Evolutionary conservation across 2,797 vertebrate genomes (phyloP).

Genomic region (Pteronotus mesoamericanus): DNA sequence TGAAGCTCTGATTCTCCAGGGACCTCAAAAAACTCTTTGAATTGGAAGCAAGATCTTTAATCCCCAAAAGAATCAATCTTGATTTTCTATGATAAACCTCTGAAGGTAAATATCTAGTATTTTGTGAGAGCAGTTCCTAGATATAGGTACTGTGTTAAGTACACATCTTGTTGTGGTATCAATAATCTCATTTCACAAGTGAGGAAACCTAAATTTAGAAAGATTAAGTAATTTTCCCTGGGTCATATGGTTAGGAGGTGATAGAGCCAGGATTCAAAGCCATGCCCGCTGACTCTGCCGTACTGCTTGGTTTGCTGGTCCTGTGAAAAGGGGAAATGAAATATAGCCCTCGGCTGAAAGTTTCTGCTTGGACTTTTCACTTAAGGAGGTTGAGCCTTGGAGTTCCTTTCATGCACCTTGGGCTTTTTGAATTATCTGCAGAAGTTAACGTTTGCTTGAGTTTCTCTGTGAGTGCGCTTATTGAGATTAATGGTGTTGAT

Average conservation of each 20-base stretch:
- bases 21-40: neutral
- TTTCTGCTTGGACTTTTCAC: neutral
- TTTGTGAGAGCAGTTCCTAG: neutral
- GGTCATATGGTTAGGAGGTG: neutral
- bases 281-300: neutral
- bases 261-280: neutral
- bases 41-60: neutral
- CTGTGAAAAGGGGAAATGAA: neutral
- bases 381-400: neutral
- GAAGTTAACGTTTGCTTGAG: neutral
- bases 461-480: neutral
- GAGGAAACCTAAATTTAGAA: slow-evolving; percentile 10
- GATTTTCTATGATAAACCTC: neutral
- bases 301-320: neutral
- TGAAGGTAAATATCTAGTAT: neutral
- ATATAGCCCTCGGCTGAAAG: neutral
- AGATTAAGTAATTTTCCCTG: neutral
- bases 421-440: slow-evolving; percentile 19
- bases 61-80: neutral
- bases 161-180: neutral
- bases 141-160: neutral
- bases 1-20: neutral
- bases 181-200: neutral
- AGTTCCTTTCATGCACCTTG: neutral
- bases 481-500: neutral